phyloP scores from a whole-genome alignment of 2,888 invertebrate species.

The Diarsia brunnea region DNA sequence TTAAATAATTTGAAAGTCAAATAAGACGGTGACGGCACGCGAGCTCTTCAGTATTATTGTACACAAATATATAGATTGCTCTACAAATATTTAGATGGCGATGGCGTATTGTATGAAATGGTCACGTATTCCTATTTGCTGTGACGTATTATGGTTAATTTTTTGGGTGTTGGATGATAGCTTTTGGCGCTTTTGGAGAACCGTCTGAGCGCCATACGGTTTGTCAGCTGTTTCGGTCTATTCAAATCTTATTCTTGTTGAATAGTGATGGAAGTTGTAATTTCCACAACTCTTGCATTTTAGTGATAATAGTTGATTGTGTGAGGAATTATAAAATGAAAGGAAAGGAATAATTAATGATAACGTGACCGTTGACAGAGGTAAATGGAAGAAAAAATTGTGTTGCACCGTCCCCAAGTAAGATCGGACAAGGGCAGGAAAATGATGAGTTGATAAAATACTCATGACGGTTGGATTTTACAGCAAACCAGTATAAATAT shows the following conservation, averaged over 20 bases:
- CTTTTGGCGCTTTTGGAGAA: background rate
- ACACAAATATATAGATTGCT: conserved; percentile 73
- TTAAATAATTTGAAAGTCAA: conserved; percentile 73
- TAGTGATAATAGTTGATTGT: background rate
- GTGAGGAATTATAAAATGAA: no score
- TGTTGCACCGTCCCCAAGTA: no score
- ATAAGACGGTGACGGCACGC: conserved; percentile 73
- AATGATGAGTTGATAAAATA: background rate
- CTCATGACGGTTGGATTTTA: background rate
- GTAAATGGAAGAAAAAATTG: no score
- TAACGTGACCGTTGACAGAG: no score
- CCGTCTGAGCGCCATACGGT: background rate
- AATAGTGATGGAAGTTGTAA: background rate
- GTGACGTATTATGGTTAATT: conserved; percentile 55
- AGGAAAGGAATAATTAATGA: no score
- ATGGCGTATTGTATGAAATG: conserved; percentile 66
- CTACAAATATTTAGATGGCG: conserved; percentile 72
- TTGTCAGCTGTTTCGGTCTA: background rate
- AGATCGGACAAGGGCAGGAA: no score
- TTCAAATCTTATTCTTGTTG: background rate
- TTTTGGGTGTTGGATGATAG: conserved; percentile 18
- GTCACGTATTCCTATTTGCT: conserved; percentile 66
- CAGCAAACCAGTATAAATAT: background rate
- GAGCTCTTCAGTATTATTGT: conserved; percentile 70
- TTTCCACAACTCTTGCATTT: background rate